A percentile compares a stretch with the other conserved stretches of the same genome.
These are phyloP conservation scores for Drosophila glabriapex DNA, from an alignment of 2,888 invertebrate species.

Conservation along the genomic window DNA sequence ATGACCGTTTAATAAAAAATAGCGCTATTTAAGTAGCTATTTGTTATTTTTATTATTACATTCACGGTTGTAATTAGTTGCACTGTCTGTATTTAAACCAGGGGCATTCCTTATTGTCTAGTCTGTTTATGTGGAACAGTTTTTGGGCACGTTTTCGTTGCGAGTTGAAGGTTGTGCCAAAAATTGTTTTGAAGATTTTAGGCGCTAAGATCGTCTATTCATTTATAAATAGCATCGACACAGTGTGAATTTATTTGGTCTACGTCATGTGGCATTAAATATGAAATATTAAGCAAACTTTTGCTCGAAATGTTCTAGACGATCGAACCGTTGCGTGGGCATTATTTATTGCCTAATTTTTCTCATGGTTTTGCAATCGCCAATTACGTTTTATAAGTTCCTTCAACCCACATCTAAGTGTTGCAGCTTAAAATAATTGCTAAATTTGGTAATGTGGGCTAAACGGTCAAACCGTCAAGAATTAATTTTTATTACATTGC, in stretches of 20 bases:
- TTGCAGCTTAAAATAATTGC: slow-evolving; percentile 10
- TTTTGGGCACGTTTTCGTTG: neutral
- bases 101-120: neutral
- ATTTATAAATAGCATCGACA: slow-evolving; percentile 19
- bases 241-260: slow-evolving; percentile 29
- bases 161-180: neutral
- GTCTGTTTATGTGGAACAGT: neutral
- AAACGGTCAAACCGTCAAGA: slow-evolving; percentile 6
- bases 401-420: slow-evolving; percentile 12
- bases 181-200: slow-evolving; percentile 6
- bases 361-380: neutral
- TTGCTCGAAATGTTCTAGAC: slow-evolving; percentile 17
- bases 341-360: slow-evolving; percentile 27
- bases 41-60: too few species aligned
- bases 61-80: neutral
- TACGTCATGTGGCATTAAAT: slow-evolving; percentile 28
- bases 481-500: neutral
- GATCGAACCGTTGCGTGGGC: slow-evolving; percentile 34
- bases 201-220: neutral
- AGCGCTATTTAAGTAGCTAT: neutral
- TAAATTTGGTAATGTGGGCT: slow-evolving; percentile 20
- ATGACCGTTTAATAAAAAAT: neutral
- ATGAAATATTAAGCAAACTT: neutral
- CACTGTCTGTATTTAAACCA: neutral
- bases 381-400: slow-evolving; percentile 20